Base-by-base conservation (phyloP, 2,797 vertebrate genomes). In the Schizopygopsis malacanthus region DNA sequence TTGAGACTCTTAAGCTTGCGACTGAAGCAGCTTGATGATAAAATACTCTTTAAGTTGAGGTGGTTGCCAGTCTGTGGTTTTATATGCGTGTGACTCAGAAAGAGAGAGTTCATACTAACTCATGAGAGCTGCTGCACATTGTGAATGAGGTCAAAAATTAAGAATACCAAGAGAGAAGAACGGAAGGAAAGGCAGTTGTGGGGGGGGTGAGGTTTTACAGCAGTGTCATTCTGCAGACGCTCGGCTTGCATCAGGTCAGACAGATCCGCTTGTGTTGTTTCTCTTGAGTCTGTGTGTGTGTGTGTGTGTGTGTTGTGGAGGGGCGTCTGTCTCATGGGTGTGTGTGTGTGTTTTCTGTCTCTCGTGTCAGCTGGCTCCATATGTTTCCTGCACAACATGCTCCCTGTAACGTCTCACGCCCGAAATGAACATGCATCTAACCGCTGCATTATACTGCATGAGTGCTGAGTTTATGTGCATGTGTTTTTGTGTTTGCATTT, bases 361-460 rank as follows among this genome's bases (percentile, higher is more conserved):
- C 28, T 47, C 54, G 37, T 88, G 88, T 87, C 83, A 61, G 79
- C 56, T 20, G 25, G 45, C 39, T 56, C 78, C 85, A 88, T 81
- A 88, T 82, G 85, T 85, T 87, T 89, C 88, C 88, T 89, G 85
- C 43, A 77, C 56, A 37, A 39, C 63, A 71, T 12, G 22, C 69
- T 41, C 63, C 39, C 37, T 28, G 50, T 67, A 37, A 67, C 41
- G 43, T 33, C 50, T 18, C 75, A 45, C 52, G 43, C 67, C 87
- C 81, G 16, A 15, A 78, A n/a, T 28, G 47, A 41, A 59, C 41
- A 71, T 54, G 73, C 18, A 82, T 52, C 41, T 39, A 65, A 79
- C 75, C 16, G 7, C 59, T 70, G 69, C 20, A 47, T 71, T 69
- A 59, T 76, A 71, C 18, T 76, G 45, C 25, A 61, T 3, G 11